Evolutionary conservation across 2,113 vertebrate genomes (phyloP), one percentile per base, ranked within the genome.

Genomic region (Vulpes ferrilata): DNA sequence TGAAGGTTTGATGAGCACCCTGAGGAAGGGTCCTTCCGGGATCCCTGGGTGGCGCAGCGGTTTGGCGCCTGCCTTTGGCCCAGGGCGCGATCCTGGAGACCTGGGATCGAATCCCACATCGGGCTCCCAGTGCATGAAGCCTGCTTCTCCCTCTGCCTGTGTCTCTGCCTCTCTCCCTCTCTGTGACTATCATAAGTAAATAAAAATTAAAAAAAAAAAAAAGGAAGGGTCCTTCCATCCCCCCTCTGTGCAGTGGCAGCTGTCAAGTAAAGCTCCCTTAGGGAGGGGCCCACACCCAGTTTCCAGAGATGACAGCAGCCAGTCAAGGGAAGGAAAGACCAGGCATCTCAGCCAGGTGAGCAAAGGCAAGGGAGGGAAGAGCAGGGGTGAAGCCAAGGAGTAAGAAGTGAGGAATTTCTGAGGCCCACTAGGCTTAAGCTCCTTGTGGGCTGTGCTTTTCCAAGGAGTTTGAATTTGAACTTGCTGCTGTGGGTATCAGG

Each of bases 401-500:
- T 1, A 0, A 43, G 25, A 25, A 60, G 59, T 16, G 23, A 25
- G 25, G n/a, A 38, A 73, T 60, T 10, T 5, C 78, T 32, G 60
- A 38, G 48, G 27, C 43, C 60, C 82, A 73, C 15, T 17, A 25
- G 55, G 43, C 48, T 25, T 53, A 16, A 16, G 11, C 25, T 53
- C 17, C 51, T 60, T n/a, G 43, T 55, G 38, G 74, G 22, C 73
- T 85, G 9, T 19, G 15, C 15, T 73, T 43, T 87, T 51, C 32
- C 30, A 30, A 94, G 69, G 64, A 79, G 35, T 59, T 76, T 79
- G 51, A 85, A 84, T n/a, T 94, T 93, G 82, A 82, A 67, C 84
- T 76, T 88, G 35, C 25, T 57, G 5, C 71, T 65, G 0, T 78
- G 38, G 23, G 8, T 85, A 23, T 73, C 38, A 43, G 81, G 55